A percentile compares a stretch with the other conserved stretches of the same genome.
These are phyloP conservation scores for Heliornis fulica DNA, from an alignment of 2,113 vertebrate genomes.

Conservation along the genomic window DNA sequence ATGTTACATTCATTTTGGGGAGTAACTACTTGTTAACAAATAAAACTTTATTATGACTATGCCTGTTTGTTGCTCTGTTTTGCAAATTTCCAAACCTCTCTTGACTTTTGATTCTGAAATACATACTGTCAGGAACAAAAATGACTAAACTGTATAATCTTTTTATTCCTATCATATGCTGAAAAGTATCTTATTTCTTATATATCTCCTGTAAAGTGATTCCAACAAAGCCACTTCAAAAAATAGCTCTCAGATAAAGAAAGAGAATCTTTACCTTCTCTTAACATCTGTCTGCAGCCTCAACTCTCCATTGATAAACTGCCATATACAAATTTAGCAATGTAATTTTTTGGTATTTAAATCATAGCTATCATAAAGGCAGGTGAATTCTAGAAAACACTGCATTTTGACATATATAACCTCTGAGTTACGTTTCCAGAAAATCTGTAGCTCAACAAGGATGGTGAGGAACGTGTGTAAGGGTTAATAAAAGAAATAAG, in stretches of 20 bases:
- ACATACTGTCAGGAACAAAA: background rate
- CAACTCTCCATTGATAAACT: background rate
- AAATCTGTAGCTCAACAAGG: background rate
- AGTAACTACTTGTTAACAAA: background rate
- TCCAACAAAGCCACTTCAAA: background rate
- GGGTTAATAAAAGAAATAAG: background rate
- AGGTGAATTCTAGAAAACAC: background rate
- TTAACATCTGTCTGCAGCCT: background rate
- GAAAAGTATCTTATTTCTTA: background rate
- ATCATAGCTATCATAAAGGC: background rate
- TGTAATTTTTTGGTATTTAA: background rate
- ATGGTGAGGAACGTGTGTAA: background rate
- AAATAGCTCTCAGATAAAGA: background rate
- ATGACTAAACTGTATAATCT: background rate
- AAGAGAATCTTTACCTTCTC: background rate
- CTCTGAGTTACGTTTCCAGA: background rate
- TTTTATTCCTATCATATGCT: background rate
- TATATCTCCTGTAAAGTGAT: background rate
- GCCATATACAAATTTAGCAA: background rate
- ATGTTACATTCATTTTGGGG: background rate
- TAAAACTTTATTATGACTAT: background rate
- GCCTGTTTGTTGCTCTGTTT: background rate
- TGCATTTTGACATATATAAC: background rate
- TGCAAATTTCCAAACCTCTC: background rate
- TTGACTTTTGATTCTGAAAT: background rate